These are phyloP conservation scores for Thysanoteuthis rhombus DNA, from an alignment of 2,888 invertebrate genomes.

Conservation along the genomic window DNA sequence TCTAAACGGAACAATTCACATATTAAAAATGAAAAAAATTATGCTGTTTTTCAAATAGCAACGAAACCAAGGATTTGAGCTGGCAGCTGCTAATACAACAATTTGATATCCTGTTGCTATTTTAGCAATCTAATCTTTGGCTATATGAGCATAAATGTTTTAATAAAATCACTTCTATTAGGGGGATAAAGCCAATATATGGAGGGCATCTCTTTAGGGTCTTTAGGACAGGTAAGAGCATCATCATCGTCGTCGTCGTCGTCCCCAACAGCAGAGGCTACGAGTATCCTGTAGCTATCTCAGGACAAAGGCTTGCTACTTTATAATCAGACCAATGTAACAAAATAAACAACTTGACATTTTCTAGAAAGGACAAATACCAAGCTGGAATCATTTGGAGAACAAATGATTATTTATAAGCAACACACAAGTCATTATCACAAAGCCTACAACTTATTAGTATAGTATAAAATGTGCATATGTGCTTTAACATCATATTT, in stretches of 20 bases:
- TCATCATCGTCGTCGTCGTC: neutral
- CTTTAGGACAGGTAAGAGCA: conserved; percentile 1
- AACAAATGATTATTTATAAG: conserved; percentile 12
- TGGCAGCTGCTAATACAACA: too few relatives aligned
- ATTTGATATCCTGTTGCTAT: neutral
- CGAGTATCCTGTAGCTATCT: neutral
- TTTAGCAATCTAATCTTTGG: neutral
- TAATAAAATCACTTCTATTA: neutral
- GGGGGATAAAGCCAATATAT: neutral
- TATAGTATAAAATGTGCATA: neutral
- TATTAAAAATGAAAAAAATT: too few relatives aligned
- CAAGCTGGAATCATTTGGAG: neutral
- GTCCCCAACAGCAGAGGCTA: neutral
- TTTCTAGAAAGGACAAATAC: neutral
- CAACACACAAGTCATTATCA: neutral
- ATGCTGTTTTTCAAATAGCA: too few relatives aligned
- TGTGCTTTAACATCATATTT: neutral
- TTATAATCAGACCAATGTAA: neutral
- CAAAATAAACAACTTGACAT: conserved; percentile 12
- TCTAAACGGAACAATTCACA: too few relatives aligned
- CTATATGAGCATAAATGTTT: neutral
- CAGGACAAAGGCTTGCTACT: neutral
- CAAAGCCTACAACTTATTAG: neutral
- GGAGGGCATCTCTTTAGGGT: neutral
- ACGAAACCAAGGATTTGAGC: too few relatives aligned